phyloP scores from a whole-genome alignment of 2,888 invertebrate genomes.

The Chironomus riparius region DNA sequence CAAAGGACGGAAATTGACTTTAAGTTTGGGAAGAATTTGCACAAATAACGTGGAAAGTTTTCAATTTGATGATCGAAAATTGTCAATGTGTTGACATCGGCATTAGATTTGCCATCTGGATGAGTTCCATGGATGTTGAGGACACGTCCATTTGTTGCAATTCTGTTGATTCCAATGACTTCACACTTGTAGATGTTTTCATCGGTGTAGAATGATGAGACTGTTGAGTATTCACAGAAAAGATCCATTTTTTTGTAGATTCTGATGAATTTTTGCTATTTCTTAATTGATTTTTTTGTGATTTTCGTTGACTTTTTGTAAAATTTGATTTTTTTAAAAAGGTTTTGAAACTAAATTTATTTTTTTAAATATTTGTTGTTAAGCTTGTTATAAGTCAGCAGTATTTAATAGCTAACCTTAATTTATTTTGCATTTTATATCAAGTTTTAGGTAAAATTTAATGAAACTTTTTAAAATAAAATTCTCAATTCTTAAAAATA shows the following conservation, averaged over 20 bases:
- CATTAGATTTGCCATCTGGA: neutral
- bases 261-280: too few relatives aligned
- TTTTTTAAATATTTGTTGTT: too few relatives aligned
- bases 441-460: too few relatives aligned
- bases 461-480: too few relatives aligned
- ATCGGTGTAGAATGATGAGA: neutral
- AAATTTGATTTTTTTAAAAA: too few relatives aligned
- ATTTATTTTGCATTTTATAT: too few relatives aligned
- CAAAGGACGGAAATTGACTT: neutral
- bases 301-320: too few relatives aligned
- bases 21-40: neutral
- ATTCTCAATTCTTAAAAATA: too few relatives aligned
- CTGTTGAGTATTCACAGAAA: neutral
- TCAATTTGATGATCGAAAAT: neutral
- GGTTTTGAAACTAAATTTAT: too few relatives aligned
- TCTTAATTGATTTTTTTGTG: neutral
- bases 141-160: neutral
- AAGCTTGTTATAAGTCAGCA: too few relatives aligned
- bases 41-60: neutral
- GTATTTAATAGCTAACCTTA: too few relatives aligned
- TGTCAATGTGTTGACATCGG: neutral
- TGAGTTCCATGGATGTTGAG: neutral
- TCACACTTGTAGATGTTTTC: neutral
- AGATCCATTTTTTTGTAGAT: neutral
- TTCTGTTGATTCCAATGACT: neutral